A percentile compares a stretch with the other conserved stretches of the same genome.
Evolutionary conservation across 53 echinoderm and acorn worm genomes (phyloP).

Genomic region (Echinometra lucunter): DNA sequence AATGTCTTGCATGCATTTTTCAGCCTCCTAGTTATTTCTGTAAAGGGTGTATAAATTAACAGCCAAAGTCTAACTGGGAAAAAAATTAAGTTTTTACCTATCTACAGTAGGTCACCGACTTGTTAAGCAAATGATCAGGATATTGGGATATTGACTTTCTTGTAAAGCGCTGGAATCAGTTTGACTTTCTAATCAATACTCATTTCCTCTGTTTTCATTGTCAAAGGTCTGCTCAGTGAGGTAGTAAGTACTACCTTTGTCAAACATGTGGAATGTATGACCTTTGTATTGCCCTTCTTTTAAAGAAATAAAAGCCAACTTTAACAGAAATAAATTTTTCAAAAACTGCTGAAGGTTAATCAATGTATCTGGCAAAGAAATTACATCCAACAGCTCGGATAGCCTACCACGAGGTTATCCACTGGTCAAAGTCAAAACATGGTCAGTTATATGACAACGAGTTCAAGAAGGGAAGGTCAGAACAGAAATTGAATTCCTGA

Average conservation of each 20-base stretch:
- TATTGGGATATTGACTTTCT: no score
- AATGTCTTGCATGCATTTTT: neutral
- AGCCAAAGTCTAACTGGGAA: neutral
- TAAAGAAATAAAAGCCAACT: no score
- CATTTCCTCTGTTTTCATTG: neutral
- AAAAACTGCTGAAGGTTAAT: no score
- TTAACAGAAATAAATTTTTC: no score
- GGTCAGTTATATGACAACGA: neutral
- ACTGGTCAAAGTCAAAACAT: neutral
- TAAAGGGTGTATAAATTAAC: neutral
- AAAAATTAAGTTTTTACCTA: neutral
- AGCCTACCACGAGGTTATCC: neutral
- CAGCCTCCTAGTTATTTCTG: neutral
- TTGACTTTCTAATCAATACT: neutral
- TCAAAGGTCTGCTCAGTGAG: neutral
- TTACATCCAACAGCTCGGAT: neutral
- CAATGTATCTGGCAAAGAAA: no score
- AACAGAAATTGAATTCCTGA: neutral
- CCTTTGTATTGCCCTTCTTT: no score
- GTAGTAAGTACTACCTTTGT: no score
- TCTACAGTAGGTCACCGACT: neutral
- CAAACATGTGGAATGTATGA: no score
- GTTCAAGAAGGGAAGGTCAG: neutral
- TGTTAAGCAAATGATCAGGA: no score
- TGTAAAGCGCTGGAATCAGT: neutral